Conservation (phyloP, 2,888 invertebrate species). For the Coenonympha arcania region DNA sequence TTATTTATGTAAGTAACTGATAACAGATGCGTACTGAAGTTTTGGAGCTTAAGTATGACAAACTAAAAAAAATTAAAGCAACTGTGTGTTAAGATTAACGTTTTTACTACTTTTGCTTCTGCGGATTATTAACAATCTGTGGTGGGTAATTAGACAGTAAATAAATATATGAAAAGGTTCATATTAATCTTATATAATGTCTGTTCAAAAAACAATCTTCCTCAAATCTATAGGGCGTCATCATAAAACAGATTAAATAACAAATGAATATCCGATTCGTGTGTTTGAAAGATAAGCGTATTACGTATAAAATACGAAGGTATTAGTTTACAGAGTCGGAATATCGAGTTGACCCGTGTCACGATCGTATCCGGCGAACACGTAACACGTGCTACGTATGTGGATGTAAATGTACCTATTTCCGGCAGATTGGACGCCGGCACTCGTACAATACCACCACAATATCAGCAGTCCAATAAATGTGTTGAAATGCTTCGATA, state of each 20-base stretch:
- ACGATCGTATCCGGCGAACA: slow-evolving; percentile 12
- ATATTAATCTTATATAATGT: too few species aligned
- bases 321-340: slow-evolving; percentile 14
- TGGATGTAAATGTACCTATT: slow-evolving; percentile 5
- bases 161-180: too few species aligned
- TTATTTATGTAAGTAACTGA: too few species aligned
- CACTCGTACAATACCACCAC: not conserved
- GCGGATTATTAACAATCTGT: too few species aligned
- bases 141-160: too few species aligned
- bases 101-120: too few species aligned
- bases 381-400: slow-evolving; percentile 2
- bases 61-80: too few species aligned
- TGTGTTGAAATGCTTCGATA: not conserved
- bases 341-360: slow-evolving; percentile 8
- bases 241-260: not conserved
- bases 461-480: slow-evolving; percentile 13
- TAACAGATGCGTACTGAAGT: too few species aligned
- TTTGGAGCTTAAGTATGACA: too few species aligned
- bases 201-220: too few species aligned
- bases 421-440: slow-evolving; percentile 17
- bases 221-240: too few species aligned
- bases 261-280: not conserved
- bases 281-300: slow-evolving; percentile 1
- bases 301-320: not conserved
- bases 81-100: too few species aligned